Percentiles rank a stretch among this genome's conserved stretches.
Conservation (phyloP, 2,113 vertebrate species). For the Sceloporus undulatus region DNA sequence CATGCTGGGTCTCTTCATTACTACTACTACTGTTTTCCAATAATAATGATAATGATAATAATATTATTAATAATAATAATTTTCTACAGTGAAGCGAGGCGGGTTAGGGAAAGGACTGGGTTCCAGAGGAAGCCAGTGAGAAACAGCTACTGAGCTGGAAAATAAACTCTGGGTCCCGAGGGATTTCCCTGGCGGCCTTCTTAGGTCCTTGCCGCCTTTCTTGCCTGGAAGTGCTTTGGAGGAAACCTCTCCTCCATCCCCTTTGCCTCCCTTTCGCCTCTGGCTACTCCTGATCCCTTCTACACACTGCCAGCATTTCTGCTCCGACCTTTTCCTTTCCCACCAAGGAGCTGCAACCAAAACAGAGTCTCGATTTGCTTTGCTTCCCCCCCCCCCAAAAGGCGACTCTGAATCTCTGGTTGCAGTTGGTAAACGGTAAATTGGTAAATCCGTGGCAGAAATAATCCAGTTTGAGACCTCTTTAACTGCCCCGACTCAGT, state of each 20-base stretch:
- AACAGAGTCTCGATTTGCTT: not conserved
- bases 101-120: too few relatives aligned
- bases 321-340: not conserved
- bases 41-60: not conserved
- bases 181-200: not conserved
- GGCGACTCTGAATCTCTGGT: too few relatives aligned
- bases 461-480: too few relatives aligned
- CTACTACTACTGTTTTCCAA: too few relatives aligned
- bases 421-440: too few relatives aligned
- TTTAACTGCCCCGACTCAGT: too few relatives aligned
- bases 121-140: not conserved
- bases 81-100: too few relatives aligned
- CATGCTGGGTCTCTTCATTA: too few relatives aligned
- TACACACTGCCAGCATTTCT: not conserved
- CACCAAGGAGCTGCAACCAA: not conserved
- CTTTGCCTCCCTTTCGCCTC: not conserved
- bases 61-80: too few relatives aligned
- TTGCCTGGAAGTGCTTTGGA: too few relatives aligned
- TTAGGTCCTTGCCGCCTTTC: not conserved
- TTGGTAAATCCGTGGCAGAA: too few relatives aligned
- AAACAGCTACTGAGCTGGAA: not conserved
- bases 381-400: too few relatives aligned
- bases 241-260: not conserved
- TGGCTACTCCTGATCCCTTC: not conserved
- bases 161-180: not conserved